These are phyloP conservation scores for Sinonovacula constricta DNA, from an alignment of 1,140 invertebrate species.

Conservation along the genomic window DNA sequence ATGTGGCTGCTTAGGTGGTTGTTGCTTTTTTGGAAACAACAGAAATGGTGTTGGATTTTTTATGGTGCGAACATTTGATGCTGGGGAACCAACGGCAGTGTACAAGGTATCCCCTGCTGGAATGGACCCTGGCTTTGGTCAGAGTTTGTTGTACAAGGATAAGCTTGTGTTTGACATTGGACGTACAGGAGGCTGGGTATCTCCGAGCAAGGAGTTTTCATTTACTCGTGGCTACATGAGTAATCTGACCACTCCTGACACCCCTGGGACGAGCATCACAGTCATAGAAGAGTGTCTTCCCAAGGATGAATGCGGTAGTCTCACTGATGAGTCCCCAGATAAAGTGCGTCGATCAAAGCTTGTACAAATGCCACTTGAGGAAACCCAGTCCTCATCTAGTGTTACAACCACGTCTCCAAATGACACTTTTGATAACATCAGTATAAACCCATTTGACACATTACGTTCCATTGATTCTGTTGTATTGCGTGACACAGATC, in stretches of 20 bases:
- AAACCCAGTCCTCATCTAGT: conserved; percentile 41
- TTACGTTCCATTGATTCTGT: conserved; percentile 38
- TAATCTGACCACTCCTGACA: conserved; percentile 70
- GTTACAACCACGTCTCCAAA: conserved; percentile 1
- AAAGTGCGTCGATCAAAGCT: not conserved
- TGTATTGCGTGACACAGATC: conserved; percentile 28
- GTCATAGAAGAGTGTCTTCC: conserved; percentile 52
- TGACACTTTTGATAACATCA: conserved; percentile 23
- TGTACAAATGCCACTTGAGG: conserved; percentile 20
- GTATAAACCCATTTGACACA: conserved; percentile 50
- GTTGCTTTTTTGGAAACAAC: conserved; percentile 92
- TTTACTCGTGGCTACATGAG: conserved; percentile 75
- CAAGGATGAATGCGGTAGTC: not conserved
- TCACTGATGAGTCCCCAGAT: not conserved
- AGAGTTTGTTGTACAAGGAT: conserved; percentile 92
- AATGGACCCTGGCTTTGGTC: conserved; percentile 91
- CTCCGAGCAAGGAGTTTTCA: conserved; percentile 65
- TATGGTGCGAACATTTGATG: conserved; percentile 84
- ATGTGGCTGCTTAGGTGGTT: conserved; percentile 97
- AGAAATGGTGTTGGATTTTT: conserved; percentile 91
- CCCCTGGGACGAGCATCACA: conserved; percentile 61
- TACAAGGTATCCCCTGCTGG: conserved; percentile 78
- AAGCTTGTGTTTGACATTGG: conserved; percentile 92
- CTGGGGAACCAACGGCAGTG: conserved; percentile 63
- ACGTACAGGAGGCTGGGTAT: conserved; percentile 45